Conservation (phyloP, 1,140 invertebrate species). For the Monochamus saltuarius region DNA sequence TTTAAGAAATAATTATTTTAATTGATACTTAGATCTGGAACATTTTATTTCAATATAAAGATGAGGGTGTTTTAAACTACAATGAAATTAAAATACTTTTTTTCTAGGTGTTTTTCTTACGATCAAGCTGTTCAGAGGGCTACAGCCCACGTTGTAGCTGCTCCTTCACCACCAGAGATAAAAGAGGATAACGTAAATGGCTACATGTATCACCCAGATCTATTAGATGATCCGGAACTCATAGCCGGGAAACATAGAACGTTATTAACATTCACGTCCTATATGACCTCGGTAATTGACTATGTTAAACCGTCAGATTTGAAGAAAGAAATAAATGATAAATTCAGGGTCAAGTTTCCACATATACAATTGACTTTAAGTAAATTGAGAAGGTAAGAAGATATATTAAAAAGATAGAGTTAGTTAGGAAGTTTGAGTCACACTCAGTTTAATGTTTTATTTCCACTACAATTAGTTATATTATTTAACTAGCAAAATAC, state of each 20-base stretch:
- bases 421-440: too few relatives aligned
- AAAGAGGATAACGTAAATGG: slow-evolving; percentile 49
- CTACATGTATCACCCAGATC: slow-evolving; percentile 76
- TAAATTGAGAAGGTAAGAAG: slow-evolving; percentile 84
- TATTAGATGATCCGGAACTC: slow-evolving; percentile 92
- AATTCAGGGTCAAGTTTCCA: slow-evolving; percentile 94
- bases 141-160: slow-evolving; percentile 55
- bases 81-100: too few relatives aligned
- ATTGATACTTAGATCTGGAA: too few relatives aligned
- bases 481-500: too few relatives aligned
- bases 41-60: too few relatives aligned
- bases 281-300: slow-evolving; percentile 95
- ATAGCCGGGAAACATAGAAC: slow-evolving; percentile 94
- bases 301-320: slow-evolving; percentile 95
- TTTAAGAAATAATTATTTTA: too few relatives aligned
- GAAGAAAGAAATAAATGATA: slow-evolving; percentile 97
- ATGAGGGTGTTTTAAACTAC: too few relatives aligned
- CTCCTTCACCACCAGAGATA: slow-evolving; percentile 60
- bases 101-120: slow-evolving; percentile 74
- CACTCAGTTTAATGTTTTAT: too few relatives aligned
- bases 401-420: neutral
- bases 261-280: slow-evolving; percentile 90
- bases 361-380: slow-evolving; percentile 93
- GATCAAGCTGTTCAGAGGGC: slow-evolving; percentile 65
- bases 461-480: neutral